Conservation (phyloP, 2,113 vertebrate species). For the Daboia siamensis region DNA sequence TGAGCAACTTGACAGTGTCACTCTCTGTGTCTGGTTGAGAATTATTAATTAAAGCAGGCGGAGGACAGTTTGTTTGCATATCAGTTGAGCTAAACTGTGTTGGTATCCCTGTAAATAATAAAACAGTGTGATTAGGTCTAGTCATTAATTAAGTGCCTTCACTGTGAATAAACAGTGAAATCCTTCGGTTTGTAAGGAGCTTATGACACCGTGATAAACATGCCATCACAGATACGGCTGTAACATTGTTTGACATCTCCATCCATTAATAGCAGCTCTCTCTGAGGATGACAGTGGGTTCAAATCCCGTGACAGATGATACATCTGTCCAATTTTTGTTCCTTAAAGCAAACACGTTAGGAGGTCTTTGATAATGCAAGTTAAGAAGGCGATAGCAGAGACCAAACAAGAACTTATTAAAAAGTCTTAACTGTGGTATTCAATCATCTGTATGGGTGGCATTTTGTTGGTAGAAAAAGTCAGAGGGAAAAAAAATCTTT, state of each 20-base stretch:
- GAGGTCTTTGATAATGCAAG: conserved; percentile 40
- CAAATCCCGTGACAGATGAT: conserved; percentile 44
- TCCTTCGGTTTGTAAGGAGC: conserved; percentile 58
- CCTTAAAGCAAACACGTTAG: conserved; percentile 40
- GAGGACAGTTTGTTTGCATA: conserved; percentile 71
- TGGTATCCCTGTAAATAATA: conserved; percentile 74
- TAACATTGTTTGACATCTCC: conserved; percentile 66
- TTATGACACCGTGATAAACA: conserved; percentile 62
- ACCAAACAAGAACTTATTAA: not conserved
- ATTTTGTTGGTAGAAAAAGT: conserved; percentile 9
- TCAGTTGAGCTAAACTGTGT: conserved; percentile 66
- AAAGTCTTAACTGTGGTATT: not conserved
- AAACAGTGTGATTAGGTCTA: conserved; percentile 71
- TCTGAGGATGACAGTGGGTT: conserved; percentile 49
- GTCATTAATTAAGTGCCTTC: conserved; percentile 79
- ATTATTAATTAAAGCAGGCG: conserved; percentile 72
- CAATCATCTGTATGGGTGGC: not conserved
- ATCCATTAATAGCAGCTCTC: conserved; percentile 59
- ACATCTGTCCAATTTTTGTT: conserved; percentile 46
- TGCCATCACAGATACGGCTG: conserved; percentile 53
- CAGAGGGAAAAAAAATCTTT: not conserved
- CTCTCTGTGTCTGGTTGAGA: conserved; percentile 59
- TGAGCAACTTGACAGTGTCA: conserved; percentile 63
- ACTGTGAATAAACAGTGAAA: conserved; percentile 70
- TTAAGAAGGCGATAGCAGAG: conserved; percentile 25